These are phyloP conservation scores for Saccostrea cuccullata DNA, from an alignment of 1,140 invertebrate genomes.

Conservation along the genomic window DNA sequence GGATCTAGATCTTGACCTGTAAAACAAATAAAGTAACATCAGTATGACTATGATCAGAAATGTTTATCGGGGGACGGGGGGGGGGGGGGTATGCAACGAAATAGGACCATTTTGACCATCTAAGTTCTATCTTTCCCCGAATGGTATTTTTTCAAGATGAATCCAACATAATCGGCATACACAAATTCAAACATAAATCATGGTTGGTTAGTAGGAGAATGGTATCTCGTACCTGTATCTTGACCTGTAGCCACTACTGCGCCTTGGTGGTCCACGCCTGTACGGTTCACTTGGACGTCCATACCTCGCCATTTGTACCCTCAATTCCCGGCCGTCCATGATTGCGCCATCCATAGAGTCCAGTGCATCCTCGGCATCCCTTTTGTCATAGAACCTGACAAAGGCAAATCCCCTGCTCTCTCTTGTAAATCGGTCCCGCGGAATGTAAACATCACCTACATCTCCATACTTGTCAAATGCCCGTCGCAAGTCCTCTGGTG, in stretches of 20 bases:
- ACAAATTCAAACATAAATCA: not conserved
- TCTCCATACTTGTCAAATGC: slow-evolving; percentile 98
- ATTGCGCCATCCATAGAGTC: slow-evolving; percentile 97
- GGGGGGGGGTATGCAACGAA: too few relatives aligned
- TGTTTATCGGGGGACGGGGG: too few relatives aligned
- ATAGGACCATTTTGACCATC: too few relatives aligned
- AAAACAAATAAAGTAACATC: slow-evolving; percentile 53
- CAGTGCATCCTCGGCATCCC: slow-evolving; percentile 95
- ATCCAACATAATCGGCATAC: not conserved
- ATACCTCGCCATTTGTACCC: slow-evolving; percentile 98
- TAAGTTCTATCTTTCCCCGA: too few relatives aligned
- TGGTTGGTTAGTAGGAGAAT: too few relatives aligned
- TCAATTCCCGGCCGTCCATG: slow-evolving; percentile 96
- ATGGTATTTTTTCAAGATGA: not conserved
- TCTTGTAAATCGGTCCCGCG: slow-evolving; percentile 94
- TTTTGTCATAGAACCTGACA: slow-evolving; percentile 96
- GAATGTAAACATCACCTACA: slow-evolving; percentile 99
- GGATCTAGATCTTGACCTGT: slow-evolving; percentile 71
- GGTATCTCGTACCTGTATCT: slow-evolving; percentile 18
- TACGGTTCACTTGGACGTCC: slow-evolving; percentile 85
- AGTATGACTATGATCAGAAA: too few relatives aligned
- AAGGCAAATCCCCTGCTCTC: slow-evolving; percentile 98
- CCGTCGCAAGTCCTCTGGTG: slow-evolving; percentile 94
- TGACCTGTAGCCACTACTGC: slow-evolving; percentile 53
- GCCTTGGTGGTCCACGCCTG: slow-evolving; percentile 63